These are phyloP conservation scores for Trialeurodes vaporariorum DNA, from an alignment of 1,140 invertebrate species.

Conservation along the genomic window DNA sequence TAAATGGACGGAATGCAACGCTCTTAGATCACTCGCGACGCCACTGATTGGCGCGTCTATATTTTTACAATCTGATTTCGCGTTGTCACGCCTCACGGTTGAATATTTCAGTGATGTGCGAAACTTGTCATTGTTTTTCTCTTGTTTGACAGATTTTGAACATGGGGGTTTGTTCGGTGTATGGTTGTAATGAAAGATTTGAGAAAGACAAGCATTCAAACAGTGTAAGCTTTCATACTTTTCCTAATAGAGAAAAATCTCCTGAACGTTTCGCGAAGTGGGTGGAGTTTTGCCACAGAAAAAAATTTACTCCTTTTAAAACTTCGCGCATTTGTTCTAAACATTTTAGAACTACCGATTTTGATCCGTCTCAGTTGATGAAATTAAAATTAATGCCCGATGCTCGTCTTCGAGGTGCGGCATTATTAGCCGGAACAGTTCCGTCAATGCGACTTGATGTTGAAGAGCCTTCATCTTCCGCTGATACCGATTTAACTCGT, in stretches of 20 bases:
- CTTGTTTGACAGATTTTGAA: too few relatives aligned
- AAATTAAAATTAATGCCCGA: conserved; percentile 8
- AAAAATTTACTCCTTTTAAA: too few relatives aligned
- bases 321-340: too few relatives aligned
- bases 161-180: conserved; percentile 1
- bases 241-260: conserved; percentile 8
- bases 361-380: background rate
- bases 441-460: conserved; percentile 2
- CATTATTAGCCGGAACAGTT: conserved; percentile 3
- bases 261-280: background rate
- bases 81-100: too few relatives aligned
- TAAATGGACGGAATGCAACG: too few relatives aligned
- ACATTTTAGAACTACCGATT: too few relatives aligned
- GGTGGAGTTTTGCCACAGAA: background rate
- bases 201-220: conserved; percentile 6
- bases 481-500: conserved; percentile 4
- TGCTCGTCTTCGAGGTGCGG: background rate
- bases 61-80: too few relatives aligned
- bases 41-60: too few relatives aligned
- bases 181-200: conserved; percentile 5
- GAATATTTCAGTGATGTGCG: too few relatives aligned
- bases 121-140: too few relatives aligned
- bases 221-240: background rate
- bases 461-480: too few relatives aligned
- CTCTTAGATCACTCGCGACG: too few relatives aligned